phyloP scores from a whole-genome alignment of 2,113 vertebrate genomes.

The Strix uralensis region DNA sequence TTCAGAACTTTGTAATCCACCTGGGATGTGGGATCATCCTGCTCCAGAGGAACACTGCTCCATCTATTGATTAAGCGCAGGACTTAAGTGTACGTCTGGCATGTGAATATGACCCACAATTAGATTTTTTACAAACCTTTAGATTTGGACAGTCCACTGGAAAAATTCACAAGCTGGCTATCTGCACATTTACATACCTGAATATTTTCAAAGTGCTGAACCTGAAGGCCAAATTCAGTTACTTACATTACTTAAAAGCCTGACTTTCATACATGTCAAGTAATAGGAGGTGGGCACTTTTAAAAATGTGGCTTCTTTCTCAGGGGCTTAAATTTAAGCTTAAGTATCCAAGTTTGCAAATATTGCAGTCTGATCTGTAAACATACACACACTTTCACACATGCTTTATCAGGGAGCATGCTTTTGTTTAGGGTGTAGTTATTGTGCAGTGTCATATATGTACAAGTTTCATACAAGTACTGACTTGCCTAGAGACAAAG shows the following conservation, averaged over 20 bases:
- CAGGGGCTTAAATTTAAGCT: not conserved
- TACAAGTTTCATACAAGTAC: not conserved
- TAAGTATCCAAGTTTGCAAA: not conserved
- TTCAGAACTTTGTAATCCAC: not conserved
- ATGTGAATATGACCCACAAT: not conserved
- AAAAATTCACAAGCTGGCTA: not conserved
- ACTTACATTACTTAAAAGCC: not conserved
- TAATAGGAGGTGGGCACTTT: not conserved
- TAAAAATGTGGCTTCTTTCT: not conserved
- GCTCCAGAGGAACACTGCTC: not conserved
- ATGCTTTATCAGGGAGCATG: not conserved
- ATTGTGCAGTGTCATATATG: not conserved
- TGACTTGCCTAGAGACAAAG: not conserved
- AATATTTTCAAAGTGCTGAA: not conserved
- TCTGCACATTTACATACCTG: not conserved
- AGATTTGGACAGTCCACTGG: not conserved
- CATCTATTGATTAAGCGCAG: not conserved
- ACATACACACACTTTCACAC: not conserved
- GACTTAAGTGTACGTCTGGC: not conserved
- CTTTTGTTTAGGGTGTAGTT: not conserved
- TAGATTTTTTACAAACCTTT: not conserved
- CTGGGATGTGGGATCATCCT: not conserved
- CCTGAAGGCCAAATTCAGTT: not conserved
- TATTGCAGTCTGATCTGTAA: not conserved
- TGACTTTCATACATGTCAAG: not conserved